phyloP scores from a whole-genome alignment of 2,113 vertebrate species.

The Antechinus flavipes region DNA sequence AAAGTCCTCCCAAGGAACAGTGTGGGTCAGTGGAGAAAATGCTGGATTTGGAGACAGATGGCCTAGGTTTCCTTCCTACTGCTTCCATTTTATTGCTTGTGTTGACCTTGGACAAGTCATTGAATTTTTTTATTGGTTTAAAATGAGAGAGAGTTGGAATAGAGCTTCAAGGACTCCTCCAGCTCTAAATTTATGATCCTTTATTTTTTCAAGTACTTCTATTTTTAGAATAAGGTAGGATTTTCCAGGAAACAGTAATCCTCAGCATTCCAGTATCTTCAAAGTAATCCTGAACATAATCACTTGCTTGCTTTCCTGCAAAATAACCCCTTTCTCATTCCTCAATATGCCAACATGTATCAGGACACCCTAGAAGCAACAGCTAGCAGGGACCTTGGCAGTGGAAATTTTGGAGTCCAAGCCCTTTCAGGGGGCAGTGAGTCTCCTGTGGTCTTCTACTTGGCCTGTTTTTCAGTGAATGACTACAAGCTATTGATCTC shows the following conservation, averaged over 20 bases:
- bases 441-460: background rate
- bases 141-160: background rate
- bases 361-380: background rate
- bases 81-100: background rate
- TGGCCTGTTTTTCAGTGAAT: background rate
- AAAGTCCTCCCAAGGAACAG: background rate
- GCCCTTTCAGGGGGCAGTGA: background rate
- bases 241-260: background rate
- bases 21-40: background rate
- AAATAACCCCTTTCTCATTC: background rate
- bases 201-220: background rate
- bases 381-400: background rate
- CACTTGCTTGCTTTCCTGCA: background rate
- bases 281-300: background rate
- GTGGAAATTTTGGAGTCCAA: background rate
- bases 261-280: background rate
- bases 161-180: background rate
- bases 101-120: background rate
- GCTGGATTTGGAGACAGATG: background rate
- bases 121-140: background rate
- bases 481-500: background rate
- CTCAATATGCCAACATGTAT: background rate
- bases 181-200: background rate
- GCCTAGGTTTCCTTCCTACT: background rate
- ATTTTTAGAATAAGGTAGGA: background rate